phyloP scores from a whole-genome alignment of 2,797 vertebrate genomes.

The Diplodus sargus region DNA sequence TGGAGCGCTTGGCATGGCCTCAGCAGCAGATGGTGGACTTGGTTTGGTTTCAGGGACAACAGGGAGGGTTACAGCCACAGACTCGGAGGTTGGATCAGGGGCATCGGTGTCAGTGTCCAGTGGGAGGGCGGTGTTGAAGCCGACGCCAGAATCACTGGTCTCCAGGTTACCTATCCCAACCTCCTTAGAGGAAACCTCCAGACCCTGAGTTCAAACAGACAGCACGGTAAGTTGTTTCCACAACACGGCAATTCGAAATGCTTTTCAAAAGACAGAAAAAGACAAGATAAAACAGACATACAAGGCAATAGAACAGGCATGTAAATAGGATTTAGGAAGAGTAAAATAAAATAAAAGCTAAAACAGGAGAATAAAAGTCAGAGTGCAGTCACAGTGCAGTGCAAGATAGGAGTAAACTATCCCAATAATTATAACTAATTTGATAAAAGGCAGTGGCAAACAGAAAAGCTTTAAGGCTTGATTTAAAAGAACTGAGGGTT shows the following conservation, averaged over 20 bases:
- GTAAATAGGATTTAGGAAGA: constrained; percentile 28
- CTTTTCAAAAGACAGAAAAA: constrained; percentile 9
- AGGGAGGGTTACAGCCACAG: constrained; percentile 76
- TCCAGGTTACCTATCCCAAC: constrained; percentile 84
- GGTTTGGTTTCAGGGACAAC: constrained; percentile 66
- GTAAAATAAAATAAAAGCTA: constrained; percentile 27
- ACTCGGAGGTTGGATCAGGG: constrained; percentile 79
- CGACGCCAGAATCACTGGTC: constrained; percentile 88
- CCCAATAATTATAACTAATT: constrained; percentile 40
- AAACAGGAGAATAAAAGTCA: constrained; percentile 51
- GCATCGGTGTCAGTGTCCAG: constrained; percentile 88
- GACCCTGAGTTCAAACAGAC: constrained; percentile 77
- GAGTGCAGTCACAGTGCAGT: constrained; percentile 42
- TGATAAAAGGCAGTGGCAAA: constrained; percentile 58
- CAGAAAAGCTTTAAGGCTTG: constrained; percentile 52
- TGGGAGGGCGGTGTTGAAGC: constrained; percentile 87
- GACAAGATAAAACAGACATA: constrained; percentile 26
- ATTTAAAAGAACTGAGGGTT: constrained; percentile 61
- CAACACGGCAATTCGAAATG: constrained; percentile 12
- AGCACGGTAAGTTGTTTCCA: constrained; percentile 17
- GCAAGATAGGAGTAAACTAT: constrained; percentile 37
- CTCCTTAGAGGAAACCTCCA: constrained; percentile 88
- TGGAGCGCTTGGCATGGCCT: constrained; percentile 65
- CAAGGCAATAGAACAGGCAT: constrained; percentile 40
- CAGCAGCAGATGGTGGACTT: constrained; percentile 60